These are phyloP conservation scores for Anabacerthia variegaticeps DNA, from an alignment of 2,797 vertebrate genomes.

Conservation along the genomic window DNA sequence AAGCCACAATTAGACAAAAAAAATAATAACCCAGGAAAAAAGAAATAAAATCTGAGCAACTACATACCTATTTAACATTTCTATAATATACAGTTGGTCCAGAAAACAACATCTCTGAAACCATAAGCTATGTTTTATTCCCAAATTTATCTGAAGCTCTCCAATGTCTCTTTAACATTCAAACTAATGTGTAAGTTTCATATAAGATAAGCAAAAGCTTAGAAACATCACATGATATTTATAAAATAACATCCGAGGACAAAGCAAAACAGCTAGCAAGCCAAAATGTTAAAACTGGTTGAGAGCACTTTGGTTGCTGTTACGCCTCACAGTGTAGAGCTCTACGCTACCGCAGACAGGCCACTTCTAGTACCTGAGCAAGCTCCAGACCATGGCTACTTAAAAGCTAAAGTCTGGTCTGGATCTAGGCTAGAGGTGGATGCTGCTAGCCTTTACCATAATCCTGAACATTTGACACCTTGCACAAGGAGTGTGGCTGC, in stretches of 20 bases:
- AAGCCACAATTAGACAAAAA: not conserved
- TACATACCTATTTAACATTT: not conserved
- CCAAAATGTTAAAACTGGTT: not conserved
- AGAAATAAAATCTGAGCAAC: not conserved
- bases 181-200: not conserved
- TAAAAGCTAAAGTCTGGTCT: not conserved
- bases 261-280: not conserved
- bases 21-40: not conserved
- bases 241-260: not conserved
- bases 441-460: not conserved
- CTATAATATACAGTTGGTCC: not conserved
- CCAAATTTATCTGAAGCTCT: not conserved
- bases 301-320: not conserved
- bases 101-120: not conserved
- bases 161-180: not conserved
- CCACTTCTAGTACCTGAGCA: not conserved
- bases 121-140: not conserved
- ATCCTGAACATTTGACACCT: not conserved
- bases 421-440: not conserved
- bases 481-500: not conserved
- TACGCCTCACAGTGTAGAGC: not conserved
- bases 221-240: not conserved
- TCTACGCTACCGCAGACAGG: not conserved
- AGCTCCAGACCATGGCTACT: not conserved
- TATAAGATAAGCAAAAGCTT: not conserved